Percentiles rank a stretch among this genome's conserved stretches.
These are phyloP conservation scores for Halocynthia roretzi DNA, from an alignment of 23 tunicate genomes.

Conservation along the genomic window DNA sequence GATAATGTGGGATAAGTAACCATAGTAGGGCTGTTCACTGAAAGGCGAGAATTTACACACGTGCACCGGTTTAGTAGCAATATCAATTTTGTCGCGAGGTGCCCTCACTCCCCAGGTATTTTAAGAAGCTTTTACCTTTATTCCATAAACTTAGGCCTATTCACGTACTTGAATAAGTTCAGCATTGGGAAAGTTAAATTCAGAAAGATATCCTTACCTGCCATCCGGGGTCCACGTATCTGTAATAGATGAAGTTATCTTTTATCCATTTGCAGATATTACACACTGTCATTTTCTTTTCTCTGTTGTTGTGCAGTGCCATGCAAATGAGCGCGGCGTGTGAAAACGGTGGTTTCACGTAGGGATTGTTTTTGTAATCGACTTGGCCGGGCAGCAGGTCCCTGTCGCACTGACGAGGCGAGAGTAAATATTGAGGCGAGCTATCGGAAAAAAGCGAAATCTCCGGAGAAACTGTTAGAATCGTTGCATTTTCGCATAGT, in stretches of 20 bases:
- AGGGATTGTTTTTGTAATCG: constrained; percentile 82
- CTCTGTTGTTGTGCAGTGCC: constrained; percentile 58
- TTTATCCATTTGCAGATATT: constrained; percentile 82
- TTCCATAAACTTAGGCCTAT: too few relatives aligned
- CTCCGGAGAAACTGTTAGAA: constrained; percentile 15
- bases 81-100: too few relatives aligned
- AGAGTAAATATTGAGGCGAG: constrained; percentile 26
- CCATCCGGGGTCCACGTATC: constrained; percentile 55
- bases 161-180: too few relatives aligned
- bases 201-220: constrained; percentile 41
- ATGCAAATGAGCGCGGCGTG: constrained; percentile 48
- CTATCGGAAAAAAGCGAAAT: constrained; percentile 15
- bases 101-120: too few relatives aligned
- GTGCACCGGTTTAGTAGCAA: too few relatives aligned
- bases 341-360: constrained; percentile 54
- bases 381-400: constrained; percentile 48
- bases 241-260: constrained; percentile 71
- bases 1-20: too few relatives aligned
- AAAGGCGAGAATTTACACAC: too few relatives aligned
- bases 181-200: not conserved
- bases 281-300: constrained; percentile 25
- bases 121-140: too few relatives aligned
- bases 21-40: too few relatives aligned
- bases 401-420: constrained; percentile 35
- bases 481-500: constrained; percentile 28